Conservation (phyloP, 2,797 vertebrate genomes). For the Threskiornis aethiopicus region DNA sequence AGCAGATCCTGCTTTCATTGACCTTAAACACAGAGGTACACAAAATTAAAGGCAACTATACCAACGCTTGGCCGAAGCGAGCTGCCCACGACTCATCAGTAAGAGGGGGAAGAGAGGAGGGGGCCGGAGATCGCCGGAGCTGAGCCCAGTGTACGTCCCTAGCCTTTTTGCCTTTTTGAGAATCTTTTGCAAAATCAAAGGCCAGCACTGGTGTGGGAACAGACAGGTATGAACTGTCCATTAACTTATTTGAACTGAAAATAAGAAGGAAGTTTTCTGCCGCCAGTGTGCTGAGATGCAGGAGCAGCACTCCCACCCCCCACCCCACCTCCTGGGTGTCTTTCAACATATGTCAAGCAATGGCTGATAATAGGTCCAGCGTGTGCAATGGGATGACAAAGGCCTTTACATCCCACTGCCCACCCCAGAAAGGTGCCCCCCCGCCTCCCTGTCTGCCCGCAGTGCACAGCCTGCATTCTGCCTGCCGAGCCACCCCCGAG, state of each 20-base stretch:
- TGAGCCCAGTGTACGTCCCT: fast-evolving
- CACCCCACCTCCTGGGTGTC: not conserved
- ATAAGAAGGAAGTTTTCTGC: not conserved
- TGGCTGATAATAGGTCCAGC: fast-evolving
- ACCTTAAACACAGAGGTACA: not conserved
- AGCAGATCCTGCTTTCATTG: not conserved
- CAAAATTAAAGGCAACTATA: not conserved
- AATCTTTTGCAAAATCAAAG: not conserved
- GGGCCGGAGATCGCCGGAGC: not conserved
- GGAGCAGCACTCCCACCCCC: not conserved
- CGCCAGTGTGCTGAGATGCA: not conserved
- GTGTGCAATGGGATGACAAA: not conserved
- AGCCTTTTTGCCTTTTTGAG: not conserved
- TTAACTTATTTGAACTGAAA: not conserved
- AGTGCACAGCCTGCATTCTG: not conserved
- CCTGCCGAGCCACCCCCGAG: fast-evolving
- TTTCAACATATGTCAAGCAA: not conserved
- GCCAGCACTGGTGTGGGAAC: not conserved
- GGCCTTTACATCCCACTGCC: not conserved
- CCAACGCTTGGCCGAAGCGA: fast-evolving
- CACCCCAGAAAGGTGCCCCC: not conserved
- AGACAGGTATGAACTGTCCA: not conserved
- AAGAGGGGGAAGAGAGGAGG: not conserved
- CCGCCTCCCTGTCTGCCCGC: fast-evolving
- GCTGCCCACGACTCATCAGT: fast-evolving